Conservation (phyloP, 1,140 invertebrate species). For the Drosophila nikananu region DNA sequence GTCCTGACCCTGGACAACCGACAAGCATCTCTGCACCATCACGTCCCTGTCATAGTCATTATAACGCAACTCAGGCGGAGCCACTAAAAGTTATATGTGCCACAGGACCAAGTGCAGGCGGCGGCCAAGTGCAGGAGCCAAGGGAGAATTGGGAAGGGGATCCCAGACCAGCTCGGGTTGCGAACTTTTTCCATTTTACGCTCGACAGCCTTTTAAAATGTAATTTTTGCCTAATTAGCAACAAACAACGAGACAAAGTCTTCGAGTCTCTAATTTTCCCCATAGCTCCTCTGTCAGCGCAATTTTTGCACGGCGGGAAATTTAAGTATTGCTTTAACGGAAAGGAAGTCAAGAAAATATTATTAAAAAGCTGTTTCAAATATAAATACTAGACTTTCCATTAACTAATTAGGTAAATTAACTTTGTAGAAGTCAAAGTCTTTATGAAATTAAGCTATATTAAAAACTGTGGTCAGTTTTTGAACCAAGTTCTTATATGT, state of each 20-base stretch:
- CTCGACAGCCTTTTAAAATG: constrained; percentile 79
- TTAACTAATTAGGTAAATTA: neutral
- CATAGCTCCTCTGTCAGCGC: constrained; percentile 16
- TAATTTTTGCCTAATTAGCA: constrained; percentile 83
- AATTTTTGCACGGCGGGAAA: constrained; percentile 9
- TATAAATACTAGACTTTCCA: neutral
- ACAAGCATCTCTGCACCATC: constrained; percentile 48
- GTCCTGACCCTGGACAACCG: constrained; percentile 4
- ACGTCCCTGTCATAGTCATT: constrained; percentile 70
- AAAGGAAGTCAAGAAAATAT: neutral
- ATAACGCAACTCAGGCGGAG: constrained; percentile 39
- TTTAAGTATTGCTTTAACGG: neutral
- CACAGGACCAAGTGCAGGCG: constrained; percentile 32
- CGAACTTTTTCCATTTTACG: constrained; percentile 80
- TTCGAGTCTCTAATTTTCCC: constrained; percentile 39
- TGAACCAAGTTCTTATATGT: neutral
- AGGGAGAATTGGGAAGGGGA: neutral
- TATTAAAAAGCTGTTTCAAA: neutral
- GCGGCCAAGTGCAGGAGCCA: neutral
- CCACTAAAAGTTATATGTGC: constrained; percentile 64
- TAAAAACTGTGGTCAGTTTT: neutral
- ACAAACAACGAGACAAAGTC: constrained; percentile 67
- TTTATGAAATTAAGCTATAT: too few relatives aligned
- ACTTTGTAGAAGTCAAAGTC: neutral
- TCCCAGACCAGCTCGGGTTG: constrained; percentile 29